Conservation (phyloP, 2,113 vertebrate species). For the Eonycteris spelaea region DNA sequence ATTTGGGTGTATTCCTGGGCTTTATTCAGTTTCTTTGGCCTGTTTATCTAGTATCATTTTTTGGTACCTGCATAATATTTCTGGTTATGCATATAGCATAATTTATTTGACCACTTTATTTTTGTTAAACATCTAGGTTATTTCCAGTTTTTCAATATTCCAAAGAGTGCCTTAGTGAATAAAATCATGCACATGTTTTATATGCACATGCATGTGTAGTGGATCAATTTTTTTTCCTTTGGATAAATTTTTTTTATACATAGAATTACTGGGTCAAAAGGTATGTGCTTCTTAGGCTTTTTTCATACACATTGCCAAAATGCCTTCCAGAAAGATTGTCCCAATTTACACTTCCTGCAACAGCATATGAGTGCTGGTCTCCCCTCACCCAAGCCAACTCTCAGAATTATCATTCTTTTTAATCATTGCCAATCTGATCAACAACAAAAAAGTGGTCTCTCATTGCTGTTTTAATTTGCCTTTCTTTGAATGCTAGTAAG, state of each 20-base stretch:
- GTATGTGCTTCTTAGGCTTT: conserved; percentile 26
- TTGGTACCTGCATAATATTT: neutral
- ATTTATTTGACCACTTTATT: conserved; percentile 31
- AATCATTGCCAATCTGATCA: conserved; percentile 77
- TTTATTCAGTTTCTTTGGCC: neutral
- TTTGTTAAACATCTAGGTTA: conserved; percentile 21
- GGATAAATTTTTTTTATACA: conserved; percentile 12
- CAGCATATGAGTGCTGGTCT: neutral
- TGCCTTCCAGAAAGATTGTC: conserved; percentile 61
- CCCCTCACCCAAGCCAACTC: conserved; percentile 18
- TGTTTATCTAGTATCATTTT: neutral
- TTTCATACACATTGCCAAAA: conserved; percentile 44
- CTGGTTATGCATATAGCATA: neutral
- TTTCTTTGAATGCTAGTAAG: conserved; percentile 75
- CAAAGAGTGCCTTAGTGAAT: neutral
- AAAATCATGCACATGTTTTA: neutral
- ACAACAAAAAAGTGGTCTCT: conserved; percentile 40
- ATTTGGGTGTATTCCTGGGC: neutral
- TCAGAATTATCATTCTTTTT: conserved; percentile 73
- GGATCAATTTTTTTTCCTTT: conserved; percentile 6
- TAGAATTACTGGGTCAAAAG: conserved; percentile 49
- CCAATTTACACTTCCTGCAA: conserved; percentile 41
- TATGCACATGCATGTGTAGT: neutral
- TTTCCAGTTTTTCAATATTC: neutral
- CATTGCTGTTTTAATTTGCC: conserved; percentile 76